A percentile compares a stretch with the other conserved stretches of the same genome.
phyloP scores from a whole-genome alignment of 2,797 vertebrate species.

The Loriculus beryllinus region DNA sequence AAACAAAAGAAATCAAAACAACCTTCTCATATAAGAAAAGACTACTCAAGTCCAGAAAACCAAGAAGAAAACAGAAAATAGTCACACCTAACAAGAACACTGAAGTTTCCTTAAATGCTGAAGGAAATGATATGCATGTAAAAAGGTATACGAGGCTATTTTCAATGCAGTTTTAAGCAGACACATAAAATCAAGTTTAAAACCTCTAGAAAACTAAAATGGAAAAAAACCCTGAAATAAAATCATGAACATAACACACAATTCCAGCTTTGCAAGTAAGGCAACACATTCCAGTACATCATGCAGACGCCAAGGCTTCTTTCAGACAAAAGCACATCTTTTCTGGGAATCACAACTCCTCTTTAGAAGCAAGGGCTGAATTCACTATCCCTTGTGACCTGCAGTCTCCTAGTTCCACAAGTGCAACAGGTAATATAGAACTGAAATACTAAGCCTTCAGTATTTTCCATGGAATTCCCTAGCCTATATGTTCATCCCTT shows the following conservation, averaged over 20 bases:
- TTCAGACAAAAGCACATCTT: not conserved
- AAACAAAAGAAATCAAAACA: not conserved
- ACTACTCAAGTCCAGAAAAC: not conserved
- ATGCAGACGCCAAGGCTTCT: not conserved
- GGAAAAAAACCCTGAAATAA: not conserved
- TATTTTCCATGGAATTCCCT: not conserved
- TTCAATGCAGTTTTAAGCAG: not conserved
- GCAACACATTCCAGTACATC: not conserved
- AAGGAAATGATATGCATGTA: not conserved
- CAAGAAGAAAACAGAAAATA: not conserved
- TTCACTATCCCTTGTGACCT: not conserved
- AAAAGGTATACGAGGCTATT: not conserved
- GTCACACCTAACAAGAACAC: not conserved
- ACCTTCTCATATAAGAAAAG: not conserved
- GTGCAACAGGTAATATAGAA: not conserved
- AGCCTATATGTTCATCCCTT: not conserved
- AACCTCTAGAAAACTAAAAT: not conserved
- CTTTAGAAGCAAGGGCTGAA: not conserved
- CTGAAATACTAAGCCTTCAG: not conserved
- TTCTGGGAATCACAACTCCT: not conserved
- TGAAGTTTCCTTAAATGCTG: not conserved
- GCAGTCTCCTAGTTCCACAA: not conserved
- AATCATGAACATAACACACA: not conserved
- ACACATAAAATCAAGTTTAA: not conserved
- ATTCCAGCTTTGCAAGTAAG: constrained; percentile 1